Percentiles rank a stretch among this genome's conserved stretches.
These are phyloP conservation scores for Bellardia bayeri DNA, from an alignment of 2,888 invertebrate genomes.

Conservation along the genomic window DNA sequence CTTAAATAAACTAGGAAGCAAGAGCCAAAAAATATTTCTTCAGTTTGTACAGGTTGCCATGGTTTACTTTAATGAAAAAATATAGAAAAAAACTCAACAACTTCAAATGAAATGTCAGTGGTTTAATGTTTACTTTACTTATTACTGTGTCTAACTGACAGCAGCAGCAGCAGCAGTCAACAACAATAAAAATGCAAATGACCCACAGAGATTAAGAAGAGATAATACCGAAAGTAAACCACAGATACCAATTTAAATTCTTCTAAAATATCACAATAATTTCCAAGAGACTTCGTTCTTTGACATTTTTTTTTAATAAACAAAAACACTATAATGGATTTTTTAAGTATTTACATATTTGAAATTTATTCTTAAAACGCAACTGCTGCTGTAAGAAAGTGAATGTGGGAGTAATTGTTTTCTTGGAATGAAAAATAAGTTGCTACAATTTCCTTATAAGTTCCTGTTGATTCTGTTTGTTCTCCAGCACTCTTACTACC, in stretches of 20 bases:
- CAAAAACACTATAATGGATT: not conserved
- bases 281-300: not conserved
- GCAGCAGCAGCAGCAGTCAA: not conserved
- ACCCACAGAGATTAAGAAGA: slow-evolving; percentile 19
- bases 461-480: slow-evolving; percentile 13
- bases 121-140: not conserved
- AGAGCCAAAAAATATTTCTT: not conserved
- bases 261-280: not conserved
- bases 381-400: too few relatives aligned
- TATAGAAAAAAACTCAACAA: not conserved
- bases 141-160: not conserved
- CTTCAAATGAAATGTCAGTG: not conserved
- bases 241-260: not conserved
- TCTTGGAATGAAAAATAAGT: not conserved
- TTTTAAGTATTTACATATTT: not conserved
- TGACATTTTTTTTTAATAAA: not conserved
- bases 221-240: slow-evolving; percentile 18
- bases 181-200: slow-evolving; percentile 29
- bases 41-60: not conserved
- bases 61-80: not conserved
- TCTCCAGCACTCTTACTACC: not conserved
- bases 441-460: slow-evolving; percentile 1
- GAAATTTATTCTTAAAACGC: not conserved
- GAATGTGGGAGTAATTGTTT: too few relatives aligned
- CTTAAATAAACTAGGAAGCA: not conserved